Evolutionary conservation across 2,113 vertebrate species (phyloP).

Genomic region (Shinisaurus crocodilurus): DNA sequence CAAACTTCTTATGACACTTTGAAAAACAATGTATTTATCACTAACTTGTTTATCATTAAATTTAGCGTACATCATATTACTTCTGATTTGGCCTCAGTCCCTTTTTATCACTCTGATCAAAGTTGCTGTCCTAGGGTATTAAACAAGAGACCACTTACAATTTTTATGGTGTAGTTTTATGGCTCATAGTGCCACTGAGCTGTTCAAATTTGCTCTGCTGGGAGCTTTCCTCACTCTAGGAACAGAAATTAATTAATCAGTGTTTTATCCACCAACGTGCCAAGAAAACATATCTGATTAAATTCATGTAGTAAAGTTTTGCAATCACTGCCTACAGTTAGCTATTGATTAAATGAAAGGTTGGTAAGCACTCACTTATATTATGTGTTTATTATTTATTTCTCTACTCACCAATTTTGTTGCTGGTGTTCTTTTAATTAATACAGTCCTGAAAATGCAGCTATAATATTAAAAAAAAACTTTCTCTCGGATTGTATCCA

Average conservation of each 20-base stretch:
- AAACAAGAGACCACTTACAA: conserved; percentile 43
- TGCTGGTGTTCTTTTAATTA: conserved; percentile 55
- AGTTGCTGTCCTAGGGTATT: background rate
- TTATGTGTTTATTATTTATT: conserved; percentile 58
- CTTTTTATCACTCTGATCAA: background rate
- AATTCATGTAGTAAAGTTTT: conserved; percentile 63
- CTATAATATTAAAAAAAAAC: background rate
- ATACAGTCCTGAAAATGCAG: conserved; percentile 6
- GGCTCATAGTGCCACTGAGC: conserved; percentile 48
- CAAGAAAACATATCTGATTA: conserved; percentile 76
- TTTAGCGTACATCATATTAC: background rate
- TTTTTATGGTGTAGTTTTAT: conserved; percentile 39
- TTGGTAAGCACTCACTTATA: conserved; percentile 60
- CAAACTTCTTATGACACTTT: background rate
- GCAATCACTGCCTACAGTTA: conserved; percentile 64
- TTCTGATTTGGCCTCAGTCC: conserved; percentile 8
- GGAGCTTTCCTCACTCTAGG: conserved; percentile 69
- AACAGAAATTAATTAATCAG: conserved; percentile 83
- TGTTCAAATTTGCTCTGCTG: conserved; percentile 65
- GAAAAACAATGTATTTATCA: background rate
- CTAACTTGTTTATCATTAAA: background rate
- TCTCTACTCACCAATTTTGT: conserved; percentile 27
- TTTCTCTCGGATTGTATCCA: background rate
- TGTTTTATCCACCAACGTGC: conserved; percentile 49
- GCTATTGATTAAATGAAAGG: conserved; percentile 72